Conservation (phyloP, 1,140 invertebrate species). For the Varroa destructor region DNA sequence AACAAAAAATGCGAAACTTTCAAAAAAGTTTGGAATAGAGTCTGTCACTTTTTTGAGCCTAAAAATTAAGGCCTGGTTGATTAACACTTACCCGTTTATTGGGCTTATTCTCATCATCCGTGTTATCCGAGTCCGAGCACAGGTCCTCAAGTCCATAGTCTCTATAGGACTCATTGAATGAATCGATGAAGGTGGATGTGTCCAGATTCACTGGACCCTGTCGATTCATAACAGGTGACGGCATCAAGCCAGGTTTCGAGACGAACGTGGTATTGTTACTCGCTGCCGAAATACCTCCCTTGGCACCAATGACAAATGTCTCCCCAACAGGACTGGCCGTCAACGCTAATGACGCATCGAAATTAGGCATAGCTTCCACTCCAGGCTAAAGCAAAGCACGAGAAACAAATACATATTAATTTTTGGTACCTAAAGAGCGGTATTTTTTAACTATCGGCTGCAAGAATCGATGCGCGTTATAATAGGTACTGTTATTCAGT, state of each 20-base stretch:
- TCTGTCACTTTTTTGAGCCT: too few species aligned
- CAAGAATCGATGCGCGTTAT: not conserved
- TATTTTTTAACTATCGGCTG: not conserved
- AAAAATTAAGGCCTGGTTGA: not conserved
- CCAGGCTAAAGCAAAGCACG: slow-evolving; percentile 1
- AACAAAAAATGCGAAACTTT: too few species aligned
- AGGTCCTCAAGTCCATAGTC: slow-evolving; percentile 19
- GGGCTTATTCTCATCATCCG: not conserved
- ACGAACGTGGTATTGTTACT: not conserved
- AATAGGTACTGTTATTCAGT: too few species aligned
- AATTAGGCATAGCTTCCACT: not conserved
- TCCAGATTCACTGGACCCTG: not conserved
- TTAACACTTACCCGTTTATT: slow-evolving; percentile 4
- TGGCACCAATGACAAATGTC: not conserved
- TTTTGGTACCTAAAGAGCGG: too few species aligned
- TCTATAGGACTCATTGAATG: slow-evolving; percentile 16
- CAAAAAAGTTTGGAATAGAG: too few species aligned
- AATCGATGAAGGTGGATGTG: not conserved
- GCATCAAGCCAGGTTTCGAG: slow-evolving; percentile 9
- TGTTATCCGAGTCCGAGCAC: slow-evolving; percentile 25
- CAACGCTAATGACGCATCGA: slow-evolving; percentile 16
- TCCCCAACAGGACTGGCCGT: not conserved
- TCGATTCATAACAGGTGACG: not conserved
- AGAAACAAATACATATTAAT: too few species aligned
- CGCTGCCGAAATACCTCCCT: too few species aligned